These are phyloP conservation scores for Nothocercus nigrocapillus DNA, from an alignment of 2,113 vertebrate species.

Conservation along the genomic window DNA sequence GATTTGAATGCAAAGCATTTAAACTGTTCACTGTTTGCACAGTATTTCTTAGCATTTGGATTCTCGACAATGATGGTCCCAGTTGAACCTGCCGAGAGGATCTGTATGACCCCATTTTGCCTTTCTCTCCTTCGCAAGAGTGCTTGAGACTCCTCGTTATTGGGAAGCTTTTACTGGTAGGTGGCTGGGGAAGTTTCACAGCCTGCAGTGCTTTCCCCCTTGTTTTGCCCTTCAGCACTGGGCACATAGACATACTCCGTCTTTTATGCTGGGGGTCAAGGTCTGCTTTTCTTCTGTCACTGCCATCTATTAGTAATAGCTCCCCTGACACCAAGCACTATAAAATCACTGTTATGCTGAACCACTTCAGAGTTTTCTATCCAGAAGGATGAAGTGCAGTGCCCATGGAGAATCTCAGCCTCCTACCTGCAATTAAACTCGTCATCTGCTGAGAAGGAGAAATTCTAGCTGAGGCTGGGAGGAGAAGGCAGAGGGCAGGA, in stretches of 20 bases:
- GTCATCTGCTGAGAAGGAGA: background rate
- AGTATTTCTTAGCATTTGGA: background rate
- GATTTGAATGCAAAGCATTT: background rate
- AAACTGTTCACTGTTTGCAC: too few species aligned
- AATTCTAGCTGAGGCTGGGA: background rate
- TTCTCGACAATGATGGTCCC: background rate
- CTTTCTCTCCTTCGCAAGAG: background rate
- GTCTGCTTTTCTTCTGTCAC: background rate
- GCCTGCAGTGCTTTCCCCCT: background rate
- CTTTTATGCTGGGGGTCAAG: background rate
- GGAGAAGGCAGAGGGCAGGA: background rate
- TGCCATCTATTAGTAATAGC: background rate
- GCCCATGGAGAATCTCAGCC: background rate
- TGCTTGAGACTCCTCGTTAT: background rate
- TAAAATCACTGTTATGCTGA: background rate
- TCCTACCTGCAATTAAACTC: background rate
- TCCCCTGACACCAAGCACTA: background rate
- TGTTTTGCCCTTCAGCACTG: background rate
- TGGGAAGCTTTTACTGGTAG: background rate
- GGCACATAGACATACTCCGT: too few species aligned
- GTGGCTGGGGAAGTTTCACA: background rate
- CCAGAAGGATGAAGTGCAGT: background rate
- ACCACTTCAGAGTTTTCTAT: background rate
- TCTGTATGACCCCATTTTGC: background rate
- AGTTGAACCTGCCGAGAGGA: background rate